A percentile compares a stretch with the other conserved stretches of the same genome.
phyloP scores from a whole-genome alignment of 1,140 invertebrate genomes.

The Stegodyphus mimosarum region DNA sequence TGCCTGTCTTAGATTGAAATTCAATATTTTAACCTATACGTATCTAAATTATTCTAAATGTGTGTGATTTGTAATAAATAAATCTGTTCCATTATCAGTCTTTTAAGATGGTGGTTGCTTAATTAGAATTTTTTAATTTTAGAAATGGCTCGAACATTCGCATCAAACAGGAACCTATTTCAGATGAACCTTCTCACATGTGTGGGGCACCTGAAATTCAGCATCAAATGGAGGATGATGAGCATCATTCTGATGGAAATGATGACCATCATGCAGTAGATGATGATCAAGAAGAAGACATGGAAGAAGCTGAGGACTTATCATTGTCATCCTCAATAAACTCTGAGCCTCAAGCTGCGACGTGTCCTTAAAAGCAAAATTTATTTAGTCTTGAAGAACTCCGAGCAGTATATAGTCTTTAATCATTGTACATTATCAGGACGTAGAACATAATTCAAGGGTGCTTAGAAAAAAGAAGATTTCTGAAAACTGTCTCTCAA shows the following conservation, averaged over 20 bases:
- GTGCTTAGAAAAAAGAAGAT: background rate
- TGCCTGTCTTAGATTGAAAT: too few relatives aligned
- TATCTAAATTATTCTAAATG: too few relatives aligned
- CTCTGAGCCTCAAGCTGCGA: conserved; percentile 54
- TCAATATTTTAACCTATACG: too few relatives aligned
- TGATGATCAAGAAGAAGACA: conserved; percentile 42
- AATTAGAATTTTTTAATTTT: background rate
- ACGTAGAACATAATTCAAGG: background rate
- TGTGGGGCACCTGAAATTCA: conserved; percentile 28
- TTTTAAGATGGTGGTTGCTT: too few relatives aligned
- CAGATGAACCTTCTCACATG: conserved; percentile 36
- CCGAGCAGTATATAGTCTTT: conserved; percentile 1
- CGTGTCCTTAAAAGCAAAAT: conserved; percentile 51
- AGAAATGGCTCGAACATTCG: conserved; percentile 44
- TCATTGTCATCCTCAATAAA: conserved; percentile 57
- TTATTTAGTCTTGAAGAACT: background rate
- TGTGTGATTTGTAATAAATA: too few relatives aligned
- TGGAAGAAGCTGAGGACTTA: conserved; percentile 55
- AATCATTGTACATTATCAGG: background rate
- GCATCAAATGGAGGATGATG: conserved; percentile 45
- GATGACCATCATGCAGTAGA: conserved; percentile 14
- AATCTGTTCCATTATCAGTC: too few relatives aligned
- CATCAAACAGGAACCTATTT: conserved; percentile 58
- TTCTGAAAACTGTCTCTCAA: background rate
- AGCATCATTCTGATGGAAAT: conserved; percentile 24